These are phyloP conservation scores for Ephestia elutella DNA, from an alignment of 1,140 invertebrate species.

Conservation along the genomic window DNA sequence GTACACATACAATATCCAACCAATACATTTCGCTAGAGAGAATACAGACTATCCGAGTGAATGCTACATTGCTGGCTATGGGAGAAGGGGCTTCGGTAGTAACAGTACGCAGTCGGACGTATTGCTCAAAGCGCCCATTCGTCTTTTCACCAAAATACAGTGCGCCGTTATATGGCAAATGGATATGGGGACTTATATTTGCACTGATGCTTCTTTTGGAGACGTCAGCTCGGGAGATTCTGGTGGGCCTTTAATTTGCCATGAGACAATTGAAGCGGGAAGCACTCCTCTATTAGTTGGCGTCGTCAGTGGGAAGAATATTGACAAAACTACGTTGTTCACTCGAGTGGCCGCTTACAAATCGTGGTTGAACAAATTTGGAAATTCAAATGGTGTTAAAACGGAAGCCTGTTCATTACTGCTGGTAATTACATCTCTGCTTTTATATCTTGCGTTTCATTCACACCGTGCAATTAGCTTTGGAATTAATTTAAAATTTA, in stretches of 20 bases:
- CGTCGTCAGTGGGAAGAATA: slow-evolving; percentile 53
- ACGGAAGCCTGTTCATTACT: not conserved
- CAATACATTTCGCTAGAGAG: slow-evolving; percentile 26
- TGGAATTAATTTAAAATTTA: slow-evolving; percentile 8
- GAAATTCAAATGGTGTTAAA: not conserved
- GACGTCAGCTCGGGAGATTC: slow-evolving; percentile 51
- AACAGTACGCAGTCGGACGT: slow-evolving; percentile 14
- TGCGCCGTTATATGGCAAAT: slow-evolving; percentile 48
- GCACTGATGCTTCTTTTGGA: slow-evolving; percentile 34
- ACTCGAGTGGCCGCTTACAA: slow-evolving; percentile 45
- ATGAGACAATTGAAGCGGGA: slow-evolving; percentile 23
- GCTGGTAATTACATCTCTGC: not conserved
- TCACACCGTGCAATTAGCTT: slow-evolving; percentile 2
- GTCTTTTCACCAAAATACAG: slow-evolving; percentile 27
- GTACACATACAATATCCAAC: slow-evolving; percentile 31
- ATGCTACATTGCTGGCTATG: slow-evolving; percentile 43
- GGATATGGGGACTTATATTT: slow-evolving; percentile 50
- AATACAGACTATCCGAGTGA: slow-evolving; percentile 29
- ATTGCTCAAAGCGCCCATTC: slow-evolving; percentile 35
- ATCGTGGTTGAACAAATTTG: slow-evolving; percentile 36
- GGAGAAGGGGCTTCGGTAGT: slow-evolving; percentile 11
- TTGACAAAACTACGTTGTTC: slow-evolving; percentile 47
- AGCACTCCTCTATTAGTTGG: slow-evolving; percentile 39
- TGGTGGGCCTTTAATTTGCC: slow-evolving; percentile 48
- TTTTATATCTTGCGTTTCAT: slow-evolving; percentile 5